Evolutionary conservation across 2,797 vertebrate species (phyloP).

Genomic region (Pachyuromys duprasi): DNA sequence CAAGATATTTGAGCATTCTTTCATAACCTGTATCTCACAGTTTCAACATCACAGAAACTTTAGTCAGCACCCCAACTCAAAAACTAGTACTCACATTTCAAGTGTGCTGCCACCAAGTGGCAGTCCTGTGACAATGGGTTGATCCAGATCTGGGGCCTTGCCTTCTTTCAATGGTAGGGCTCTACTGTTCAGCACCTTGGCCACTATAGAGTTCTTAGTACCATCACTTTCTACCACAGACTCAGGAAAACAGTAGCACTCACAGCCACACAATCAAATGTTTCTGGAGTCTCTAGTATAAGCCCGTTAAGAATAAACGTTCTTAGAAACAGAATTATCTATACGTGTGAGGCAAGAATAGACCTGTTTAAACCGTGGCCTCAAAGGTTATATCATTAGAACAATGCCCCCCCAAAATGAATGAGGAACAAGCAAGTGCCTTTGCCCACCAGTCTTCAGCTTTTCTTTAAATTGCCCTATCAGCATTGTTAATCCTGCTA

Average conservation of each 20-base stretch:
- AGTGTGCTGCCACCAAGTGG: slow-evolving; percentile 80
- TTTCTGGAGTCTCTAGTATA: slow-evolving; percentile 2
- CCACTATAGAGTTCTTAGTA: not conserved
- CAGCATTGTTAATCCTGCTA: slow-evolving; percentile 38
- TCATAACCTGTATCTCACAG: slow-evolving; percentile 71
- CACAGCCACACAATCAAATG: not conserved
- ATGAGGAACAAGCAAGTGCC: not conserved
- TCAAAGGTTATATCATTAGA: slow-evolving; percentile 41
- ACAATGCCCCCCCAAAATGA: not conserved
- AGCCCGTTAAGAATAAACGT: slow-evolving; percentile 38
- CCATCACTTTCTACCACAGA: not conserved
- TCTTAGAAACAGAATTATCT: slow-evolving; percentile 45
- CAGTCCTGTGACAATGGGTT: not conserved
- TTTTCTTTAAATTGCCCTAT: slow-evolving; percentile 45
- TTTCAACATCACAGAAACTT: slow-evolving; percentile 72
- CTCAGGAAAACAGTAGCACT: not conserved
- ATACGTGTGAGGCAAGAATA: not conserved
- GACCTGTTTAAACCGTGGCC: not conserved
- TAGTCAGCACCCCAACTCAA: slow-evolving; percentile 67
- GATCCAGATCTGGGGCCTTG: slow-evolving; percentile 34
- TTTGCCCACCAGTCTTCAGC: not conserved
- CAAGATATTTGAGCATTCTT: slow-evolving; percentile 44
- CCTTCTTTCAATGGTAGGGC: not conserved
- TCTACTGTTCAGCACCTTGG: not conserved
- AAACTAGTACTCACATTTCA: slow-evolving; percentile 56